Evolutionary conservation across 2,113 vertebrate genomes (phyloP), one percentile per base, ranked within the genome.

Genomic region (Anguilla japonica): DNA sequence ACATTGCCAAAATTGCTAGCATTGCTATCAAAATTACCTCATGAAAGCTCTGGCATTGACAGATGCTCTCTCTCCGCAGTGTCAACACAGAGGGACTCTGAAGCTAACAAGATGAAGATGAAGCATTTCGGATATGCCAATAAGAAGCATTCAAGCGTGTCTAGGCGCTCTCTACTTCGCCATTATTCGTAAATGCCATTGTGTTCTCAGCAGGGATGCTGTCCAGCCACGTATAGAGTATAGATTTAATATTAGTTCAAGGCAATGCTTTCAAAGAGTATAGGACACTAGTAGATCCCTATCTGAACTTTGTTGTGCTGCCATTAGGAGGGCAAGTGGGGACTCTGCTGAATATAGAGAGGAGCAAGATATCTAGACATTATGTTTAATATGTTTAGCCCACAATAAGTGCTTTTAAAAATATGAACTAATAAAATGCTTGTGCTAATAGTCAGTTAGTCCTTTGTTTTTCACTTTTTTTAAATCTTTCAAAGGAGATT

Each of bases 41-140:
- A 53, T 57, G 57, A 40, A 22, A 18, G 46, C 41, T 6, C 14
- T 43, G 56, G 16, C 41, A 26, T 13, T 86, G 40, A 81, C 81
- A 67, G 67, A 86, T 82, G 43, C 14, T 82, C 79, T 41, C 79
- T 71, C 56, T 82, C 57, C 39, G 29, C 56, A 71, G 53, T 40
- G 39, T 82, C 11, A 82, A 86, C 60, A 79, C 79, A 79, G 43
- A 85, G 34, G 79, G 56, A 81, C 29, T 40, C 60, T 67, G 56
- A 86, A 60, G 85, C 41, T 86, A 39, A 82, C 16, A 81, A 5
- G 53, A 80, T 20, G 43, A 39, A 60, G 79, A 34, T 15, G 50
- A 80, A 34, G 46, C n/a, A 57, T 56, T 86, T 81, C 34, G 14
- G 79, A 63, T 67, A 13, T 67, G 56, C 79, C 22, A 60, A 84